Conservation (phyloP, 2,888 invertebrate genomes). For the Alentia gelatinosa region DNA sequence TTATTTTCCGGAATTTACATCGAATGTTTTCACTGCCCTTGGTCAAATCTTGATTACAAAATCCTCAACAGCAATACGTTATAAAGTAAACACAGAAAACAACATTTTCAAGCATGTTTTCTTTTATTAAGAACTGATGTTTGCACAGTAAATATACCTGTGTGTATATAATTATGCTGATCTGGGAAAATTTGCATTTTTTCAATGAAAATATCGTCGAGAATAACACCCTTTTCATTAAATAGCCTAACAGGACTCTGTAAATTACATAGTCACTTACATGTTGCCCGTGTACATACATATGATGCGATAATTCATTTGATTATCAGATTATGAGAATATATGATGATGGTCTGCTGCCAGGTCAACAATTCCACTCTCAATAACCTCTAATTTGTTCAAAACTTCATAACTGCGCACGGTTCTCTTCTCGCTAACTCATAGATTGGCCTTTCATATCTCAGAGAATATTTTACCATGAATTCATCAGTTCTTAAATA, state of each 20-base stretch:
- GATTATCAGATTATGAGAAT: background rate
- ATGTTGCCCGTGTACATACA: background rate
- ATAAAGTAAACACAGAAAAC: background rate
- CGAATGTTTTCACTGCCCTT: background rate
- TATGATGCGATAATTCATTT: conserved; percentile 18
- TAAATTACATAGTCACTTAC: background rate
- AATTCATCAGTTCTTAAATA: conserved; percentile 42
- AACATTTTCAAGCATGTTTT: background rate
- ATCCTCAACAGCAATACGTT: background rate
- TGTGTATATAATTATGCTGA: background rate
- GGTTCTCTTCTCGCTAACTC: too few species aligned
- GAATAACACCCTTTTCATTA: background rate
- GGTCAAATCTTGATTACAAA: background rate
- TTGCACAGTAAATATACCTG: conserved; percentile 46
- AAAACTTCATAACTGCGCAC: background rate
- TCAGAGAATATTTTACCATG: conserved; percentile 42
- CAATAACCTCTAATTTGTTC: background rate
- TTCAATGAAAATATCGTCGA: conserved; percentile 32
- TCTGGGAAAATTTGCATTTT: background rate
- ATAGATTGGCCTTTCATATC: background rate
- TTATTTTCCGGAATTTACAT: background rate
- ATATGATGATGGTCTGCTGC: conserved; percentile 19
- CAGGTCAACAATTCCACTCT: conserved; percentile 6
- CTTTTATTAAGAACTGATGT: conserved; percentile 51
- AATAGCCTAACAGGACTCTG: conserved; percentile 28